These are phyloP conservation scores for Cinclus cinclus DNA, from an alignment of 2,113 vertebrate genomes.

Conservation along the genomic window DNA sequence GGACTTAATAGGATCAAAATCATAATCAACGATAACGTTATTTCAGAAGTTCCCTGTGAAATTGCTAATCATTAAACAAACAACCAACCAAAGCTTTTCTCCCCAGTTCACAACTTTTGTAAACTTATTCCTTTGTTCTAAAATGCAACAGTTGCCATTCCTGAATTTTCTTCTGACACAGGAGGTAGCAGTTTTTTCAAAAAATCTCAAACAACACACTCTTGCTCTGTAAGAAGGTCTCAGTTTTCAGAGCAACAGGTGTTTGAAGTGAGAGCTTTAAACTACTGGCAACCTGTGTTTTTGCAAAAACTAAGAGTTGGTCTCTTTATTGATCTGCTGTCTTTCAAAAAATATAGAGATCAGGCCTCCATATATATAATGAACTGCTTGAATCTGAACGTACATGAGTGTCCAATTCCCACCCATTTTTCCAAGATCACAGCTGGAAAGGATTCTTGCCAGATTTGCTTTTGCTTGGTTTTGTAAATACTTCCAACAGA, in stretches of 20 bases:
- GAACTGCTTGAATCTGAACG: not conserved
- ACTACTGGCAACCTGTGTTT: not conserved
- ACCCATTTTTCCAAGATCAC: not conserved
- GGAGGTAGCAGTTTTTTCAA: not conserved
- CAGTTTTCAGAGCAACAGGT: not conserved
- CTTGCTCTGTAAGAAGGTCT: not conserved
- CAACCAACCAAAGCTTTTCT: not conserved
- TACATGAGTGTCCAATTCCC: not conserved
- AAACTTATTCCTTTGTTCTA: not conserved
- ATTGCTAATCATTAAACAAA: not conserved
- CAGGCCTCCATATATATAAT: not conserved
- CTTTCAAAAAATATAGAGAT: not conserved
- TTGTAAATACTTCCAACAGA: not conserved
- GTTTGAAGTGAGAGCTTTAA: not conserved
- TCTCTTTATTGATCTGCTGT: not conserved
- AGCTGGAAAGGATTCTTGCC: not conserved
- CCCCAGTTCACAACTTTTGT: not conserved
- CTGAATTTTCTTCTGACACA: not conserved
- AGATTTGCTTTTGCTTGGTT: not conserved
- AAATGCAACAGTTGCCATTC: not conserved
- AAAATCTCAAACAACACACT: not conserved
- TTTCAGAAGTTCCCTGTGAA: not conserved
- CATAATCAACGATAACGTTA: not conserved
- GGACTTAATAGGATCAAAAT: not conserved
- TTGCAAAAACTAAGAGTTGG: not conserved